phyloP scores from a whole-genome alignment of 1,140 invertebrate species.

The Hylyphantes graminicola region DNA sequence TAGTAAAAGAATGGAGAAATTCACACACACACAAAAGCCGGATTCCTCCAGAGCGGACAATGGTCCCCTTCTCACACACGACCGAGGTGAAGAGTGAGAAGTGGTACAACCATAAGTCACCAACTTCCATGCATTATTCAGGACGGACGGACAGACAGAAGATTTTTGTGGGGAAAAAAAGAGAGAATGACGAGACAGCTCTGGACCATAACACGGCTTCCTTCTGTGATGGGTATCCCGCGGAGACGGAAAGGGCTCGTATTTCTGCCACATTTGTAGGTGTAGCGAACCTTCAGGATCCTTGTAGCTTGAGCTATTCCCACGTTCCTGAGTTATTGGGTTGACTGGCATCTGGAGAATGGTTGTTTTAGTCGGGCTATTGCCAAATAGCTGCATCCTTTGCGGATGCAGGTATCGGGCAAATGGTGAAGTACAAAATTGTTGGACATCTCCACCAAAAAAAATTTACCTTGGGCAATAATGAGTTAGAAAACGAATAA shows the following conservation, averaged over 20 bases:
- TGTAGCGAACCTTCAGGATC: not conserved
- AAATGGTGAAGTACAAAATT: no score
- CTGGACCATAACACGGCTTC: conserved; percentile 15
- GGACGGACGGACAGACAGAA: not conserved
- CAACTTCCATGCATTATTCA: conserved; percentile 55
- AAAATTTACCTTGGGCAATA: no score
- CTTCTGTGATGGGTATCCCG: conserved; percentile 4
- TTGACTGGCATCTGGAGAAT: no score
- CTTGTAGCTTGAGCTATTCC: not conserved
- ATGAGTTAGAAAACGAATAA: no score
- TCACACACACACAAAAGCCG: no score
- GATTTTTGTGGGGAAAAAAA: conserved; percentile 2
- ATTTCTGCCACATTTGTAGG: conserved; percentile 30
- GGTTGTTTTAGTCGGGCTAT: no score
- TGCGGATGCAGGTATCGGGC: no score
- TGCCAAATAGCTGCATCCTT: no score
- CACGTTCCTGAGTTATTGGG: no score
- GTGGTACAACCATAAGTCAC: conserved; percentile 49
- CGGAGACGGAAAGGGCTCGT: conserved; percentile 20
- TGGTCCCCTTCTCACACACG: conserved; percentile 26
- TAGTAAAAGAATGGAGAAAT: no score
- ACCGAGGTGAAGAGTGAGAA: conserved; percentile 51
- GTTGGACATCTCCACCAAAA: no score
- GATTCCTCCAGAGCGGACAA: not conserved
- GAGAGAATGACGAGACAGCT: conserved; percentile 41